Conservation (phyloP, 2,888 invertebrate species). For the Chironomus riparius region DNA sequence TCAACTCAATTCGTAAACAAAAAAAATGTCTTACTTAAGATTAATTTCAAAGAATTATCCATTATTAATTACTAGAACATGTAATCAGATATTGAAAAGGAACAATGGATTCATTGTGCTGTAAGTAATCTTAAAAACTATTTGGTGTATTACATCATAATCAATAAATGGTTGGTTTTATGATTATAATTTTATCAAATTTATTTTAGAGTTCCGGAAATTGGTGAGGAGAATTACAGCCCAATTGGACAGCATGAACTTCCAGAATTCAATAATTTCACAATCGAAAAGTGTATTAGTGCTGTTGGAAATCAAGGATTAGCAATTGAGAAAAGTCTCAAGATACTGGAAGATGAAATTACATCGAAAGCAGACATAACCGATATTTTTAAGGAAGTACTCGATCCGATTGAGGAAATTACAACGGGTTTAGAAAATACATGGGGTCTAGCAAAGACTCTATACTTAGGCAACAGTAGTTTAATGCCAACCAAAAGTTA, state of each 20-base stretch:
- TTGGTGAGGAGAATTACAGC: slow-evolving; percentile 72
- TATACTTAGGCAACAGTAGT: slow-evolving; percentile 70
- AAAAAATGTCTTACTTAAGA: slow-evolving; percentile 10
- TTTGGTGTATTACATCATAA: background rate
- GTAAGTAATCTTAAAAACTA: slow-evolving; percentile 46
- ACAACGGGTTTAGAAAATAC: slow-evolving; percentile 68
- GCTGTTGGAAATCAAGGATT: slow-evolving; percentile 74
- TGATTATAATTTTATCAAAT: too few species aligned
- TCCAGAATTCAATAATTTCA: slow-evolving; percentile 71
- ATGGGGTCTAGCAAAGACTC: slow-evolving; percentile 78
- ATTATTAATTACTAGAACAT: background rate
- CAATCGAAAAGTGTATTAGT: slow-evolving; percentile 75
- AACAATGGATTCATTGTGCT: slow-evolving; percentile 59
- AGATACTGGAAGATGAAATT: slow-evolving; percentile 54
- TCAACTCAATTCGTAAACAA: background rate
- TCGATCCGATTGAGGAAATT: slow-evolving; percentile 65
- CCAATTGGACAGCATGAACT: slow-evolving; percentile 58
- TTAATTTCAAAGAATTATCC: background rate
- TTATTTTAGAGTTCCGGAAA: slow-evolving; percentile 64
- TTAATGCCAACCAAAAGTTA: slow-evolving; percentile 72
- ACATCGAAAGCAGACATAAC: slow-evolving; percentile 41
- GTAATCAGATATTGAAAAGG: slow-evolving; percentile 30
- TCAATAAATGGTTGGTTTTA: background rate
- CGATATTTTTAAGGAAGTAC: slow-evolving; percentile 58
- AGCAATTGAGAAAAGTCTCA: slow-evolving; percentile 69